phyloP scores from a whole-genome alignment of 2,888 invertebrate genomes.

The Seira sanloemensis region DNA sequence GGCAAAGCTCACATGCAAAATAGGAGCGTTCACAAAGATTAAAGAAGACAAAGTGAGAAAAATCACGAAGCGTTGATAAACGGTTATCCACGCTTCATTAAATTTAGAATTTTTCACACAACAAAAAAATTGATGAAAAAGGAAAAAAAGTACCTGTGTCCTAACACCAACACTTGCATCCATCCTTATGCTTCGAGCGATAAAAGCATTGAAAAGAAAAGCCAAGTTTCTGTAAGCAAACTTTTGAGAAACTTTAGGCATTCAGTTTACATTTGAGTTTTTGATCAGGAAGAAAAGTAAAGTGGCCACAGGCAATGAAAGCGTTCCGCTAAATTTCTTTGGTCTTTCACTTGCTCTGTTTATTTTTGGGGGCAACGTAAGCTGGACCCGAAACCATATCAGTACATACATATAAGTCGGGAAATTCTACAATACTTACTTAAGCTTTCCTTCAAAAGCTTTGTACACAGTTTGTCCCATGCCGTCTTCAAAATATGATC shows the following conservation, averaged over 20 bases:
- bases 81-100: slow-evolving; percentile 73
- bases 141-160: slow-evolving; percentile 35
- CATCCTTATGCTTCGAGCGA: slow-evolving; percentile 23
- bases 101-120: slow-evolving; percentile 66
- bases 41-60: slow-evolving; percentile 24
- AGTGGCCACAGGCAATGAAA: slow-evolving; percentile 58
- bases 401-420: no score
- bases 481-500: no score
- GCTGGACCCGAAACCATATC: no score
- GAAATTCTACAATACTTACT: no score
- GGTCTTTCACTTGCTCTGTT: slow-evolving; percentile 13
- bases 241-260: slow-evolving; percentile 32
- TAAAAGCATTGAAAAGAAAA: not conserved
- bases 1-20: not conserved
- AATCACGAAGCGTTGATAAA: slow-evolving; percentile 71
- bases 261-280: slow-evolving; percentile 52
- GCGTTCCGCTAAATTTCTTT: slow-evolving; percentile 58
- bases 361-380: not conserved
- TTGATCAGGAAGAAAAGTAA: slow-evolving; percentile 57
- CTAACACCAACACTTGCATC: slow-evolving; percentile 7
- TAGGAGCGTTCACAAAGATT: not conserved
- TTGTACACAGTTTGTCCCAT: no score
- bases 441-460: no score
- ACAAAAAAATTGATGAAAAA: slow-evolving; percentile 21
- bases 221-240: slow-evolving; percentile 40